Conservation (phyloP, 2,113 vertebrate species). For the Thryonomys swinderianus region DNA sequence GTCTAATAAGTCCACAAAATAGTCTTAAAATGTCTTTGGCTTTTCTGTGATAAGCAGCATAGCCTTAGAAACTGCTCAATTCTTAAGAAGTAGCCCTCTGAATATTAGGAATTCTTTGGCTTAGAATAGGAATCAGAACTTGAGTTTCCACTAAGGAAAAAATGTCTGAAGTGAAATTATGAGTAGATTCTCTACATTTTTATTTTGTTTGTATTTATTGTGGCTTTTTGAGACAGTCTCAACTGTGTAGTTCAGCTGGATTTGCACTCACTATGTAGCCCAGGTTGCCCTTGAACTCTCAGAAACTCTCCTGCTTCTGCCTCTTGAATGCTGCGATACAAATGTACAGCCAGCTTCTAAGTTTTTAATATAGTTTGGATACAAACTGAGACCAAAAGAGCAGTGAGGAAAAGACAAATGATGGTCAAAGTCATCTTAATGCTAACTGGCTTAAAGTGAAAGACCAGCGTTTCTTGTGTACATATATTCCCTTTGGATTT, state of each 20-base stretch:
- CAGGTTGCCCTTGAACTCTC: neutral
- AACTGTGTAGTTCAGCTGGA: neutral
- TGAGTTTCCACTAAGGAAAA: neutral
- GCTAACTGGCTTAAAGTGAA: neutral
- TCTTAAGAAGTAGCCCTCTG: neutral
- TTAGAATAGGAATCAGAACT: constrained; percentile 15
- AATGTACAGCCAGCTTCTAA: neutral
- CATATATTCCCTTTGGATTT: constrained; percentile 6
- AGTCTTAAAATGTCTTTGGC: neutral
- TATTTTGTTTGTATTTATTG: neutral
- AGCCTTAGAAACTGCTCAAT: neutral
- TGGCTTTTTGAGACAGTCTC: neutral
- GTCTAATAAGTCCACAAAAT: neutral
- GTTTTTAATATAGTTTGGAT: constrained; percentile 20
- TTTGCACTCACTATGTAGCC: neutral
- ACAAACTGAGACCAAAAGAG: neutral
- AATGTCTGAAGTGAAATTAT: constrained; percentile 21
- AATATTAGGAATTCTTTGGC: neutral
- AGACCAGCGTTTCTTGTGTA: neutral
- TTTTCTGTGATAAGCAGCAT: constrained; percentile 54
- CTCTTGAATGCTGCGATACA: neutral
- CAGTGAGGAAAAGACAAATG: neutral
- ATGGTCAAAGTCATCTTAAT: neutral
- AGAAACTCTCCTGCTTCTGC: neutral
- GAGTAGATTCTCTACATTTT: neutral